phyloP scores from a whole-genome alignment of 1,140 invertebrate genomes.

The Drosophila simulans region DNA sequence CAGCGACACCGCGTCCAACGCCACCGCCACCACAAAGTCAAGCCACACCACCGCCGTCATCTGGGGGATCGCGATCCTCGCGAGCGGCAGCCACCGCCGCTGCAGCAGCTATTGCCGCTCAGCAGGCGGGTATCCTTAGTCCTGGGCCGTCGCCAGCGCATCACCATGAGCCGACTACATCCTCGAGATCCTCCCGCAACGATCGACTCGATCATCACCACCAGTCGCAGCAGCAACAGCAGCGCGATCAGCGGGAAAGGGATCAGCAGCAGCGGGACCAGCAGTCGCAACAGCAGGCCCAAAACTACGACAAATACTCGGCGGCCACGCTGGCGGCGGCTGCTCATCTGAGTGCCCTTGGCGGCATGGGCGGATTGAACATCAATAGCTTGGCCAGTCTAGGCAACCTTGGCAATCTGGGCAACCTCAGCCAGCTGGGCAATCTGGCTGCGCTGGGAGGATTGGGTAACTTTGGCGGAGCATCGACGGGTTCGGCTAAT shows the following conservation, averaged over 20 bases:
- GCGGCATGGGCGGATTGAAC: conserved; percentile 76
- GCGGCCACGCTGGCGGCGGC: conserved; percentile 84
- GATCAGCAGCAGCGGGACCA: conserved; percentile 81
- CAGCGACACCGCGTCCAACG: conserved; percentile 84
- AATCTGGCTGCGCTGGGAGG: conserved; percentile 80
- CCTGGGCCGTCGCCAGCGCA: conserved; percentile 85
- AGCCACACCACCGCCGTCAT: conserved; percentile 84
- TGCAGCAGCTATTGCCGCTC: conserved; percentile 85
- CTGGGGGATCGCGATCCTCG: conserved; percentile 84
- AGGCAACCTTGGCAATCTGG: conserved; percentile 64
- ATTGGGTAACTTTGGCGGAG: conserved; percentile 71
- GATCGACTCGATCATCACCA: conserved; percentile 74
- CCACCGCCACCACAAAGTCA: conserved; percentile 74
- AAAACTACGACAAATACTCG: conserved; percentile 85
- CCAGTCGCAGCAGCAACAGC: conserved; percentile 76
- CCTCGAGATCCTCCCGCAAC: conserved; percentile 56
- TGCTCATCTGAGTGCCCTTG: conserved; percentile 78
- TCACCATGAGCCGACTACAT: conserved; percentile 84
- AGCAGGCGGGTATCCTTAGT: conserved; percentile 85
- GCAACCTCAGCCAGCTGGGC: conserved; percentile 79
- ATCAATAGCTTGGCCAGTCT: conserved; percentile 72
- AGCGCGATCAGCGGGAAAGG: conserved; percentile 84
- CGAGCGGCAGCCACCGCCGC: conserved; percentile 71
- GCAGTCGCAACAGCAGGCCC: conserved; percentile 77
- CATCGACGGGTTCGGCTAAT: conserved; percentile 86